Conservation (phyloP, 2,797 vertebrate genomes). For the Bryconaethiops microstoma region DNA sequence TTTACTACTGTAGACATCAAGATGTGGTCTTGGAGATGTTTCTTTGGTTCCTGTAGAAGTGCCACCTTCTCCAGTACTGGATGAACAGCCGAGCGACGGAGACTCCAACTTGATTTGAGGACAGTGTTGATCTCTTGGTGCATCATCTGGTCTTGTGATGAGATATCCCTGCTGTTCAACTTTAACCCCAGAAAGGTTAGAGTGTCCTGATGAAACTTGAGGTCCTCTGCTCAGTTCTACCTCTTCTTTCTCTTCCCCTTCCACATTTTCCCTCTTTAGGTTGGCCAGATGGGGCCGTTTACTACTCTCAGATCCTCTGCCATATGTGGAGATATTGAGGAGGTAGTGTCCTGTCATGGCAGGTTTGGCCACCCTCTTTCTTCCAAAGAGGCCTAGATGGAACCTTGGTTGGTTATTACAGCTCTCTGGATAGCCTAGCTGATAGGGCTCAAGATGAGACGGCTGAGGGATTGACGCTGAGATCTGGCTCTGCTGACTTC, state of each 20-base stretch:
- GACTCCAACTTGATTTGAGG: slow-evolving; percentile 74
- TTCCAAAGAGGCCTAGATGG: slow-evolving; percentile 83
- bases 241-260: slow-evolving; percentile 68
- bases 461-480: slow-evolving; percentile 68
- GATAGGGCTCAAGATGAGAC: slow-evolving; percentile 70
- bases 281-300: slow-evolving; percentile 76
- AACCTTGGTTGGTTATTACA: slow-evolving; percentile 77
- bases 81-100: slow-evolving; percentile 54
- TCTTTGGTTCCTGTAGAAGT: slow-evolving; percentile 79
- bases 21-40: slow-evolving; percentile 76
- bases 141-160: slow-evolving; percentile 47
- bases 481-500: slow-evolving; percentile 79
- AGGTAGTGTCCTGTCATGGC: slow-evolving; percentile 98
- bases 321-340: slow-evolving; percentile 95
- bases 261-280: slow-evolving; percentile 72
- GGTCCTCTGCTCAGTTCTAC: slow-evolving; percentile 57
- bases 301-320: slow-evolving; percentile 85
- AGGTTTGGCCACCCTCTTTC: slow-evolving; percentile 85
- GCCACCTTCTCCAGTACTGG: slow-evolving; percentile 62
- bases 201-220: slow-evolving; percentile 65
- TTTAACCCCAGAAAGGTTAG: slow-evolving; percentile 59
- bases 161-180: slow-evolving; percentile 73
- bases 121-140: slow-evolving; percentile 48
- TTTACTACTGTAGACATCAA: slow-evolving; percentile 71
- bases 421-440: slow-evolving; percentile 70